Base-by-base conservation (phyloP, 2,888 invertebrate genomes). In the Eueremaeus valkanovi region DNA sequence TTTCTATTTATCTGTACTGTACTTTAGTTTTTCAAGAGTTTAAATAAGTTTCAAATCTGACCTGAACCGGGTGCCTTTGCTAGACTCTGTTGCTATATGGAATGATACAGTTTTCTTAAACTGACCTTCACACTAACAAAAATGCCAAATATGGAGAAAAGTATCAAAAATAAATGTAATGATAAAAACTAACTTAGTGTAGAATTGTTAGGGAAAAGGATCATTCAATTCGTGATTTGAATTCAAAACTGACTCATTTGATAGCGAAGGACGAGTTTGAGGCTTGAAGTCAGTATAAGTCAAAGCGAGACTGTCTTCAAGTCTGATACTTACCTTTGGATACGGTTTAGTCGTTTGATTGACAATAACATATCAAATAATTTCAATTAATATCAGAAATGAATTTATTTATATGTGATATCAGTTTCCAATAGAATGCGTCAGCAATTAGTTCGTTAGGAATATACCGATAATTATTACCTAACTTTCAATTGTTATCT, bases 61-160 rank as follows among this genome's bases (percentile, higher is more conserved):
- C 8, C 8, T 21, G 1, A 51, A 51, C 6, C 24, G 21, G 55
- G 27, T 55, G 27, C 1, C 11, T 24, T 9, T 55, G 27, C 27
- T 55, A 1, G 2, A 55, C 55, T n/a, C n/a, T n/a, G n/a, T n/a
- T n/a, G n/a, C n/a, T n/a, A 9, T 27, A 24, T 27, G 27, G 18
- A 18, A 9, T n/a, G 21, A 49, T 49, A 21, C 49, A 9, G 13
- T 55, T 27, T 55, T 24, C 51, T 40, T 18, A 18, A 18, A 5
- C 55, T 55, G 58, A 31, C 58, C 58, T 58, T 58, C 58, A 31
- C 13, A 13, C n/a, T n/a, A n/a, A n/a, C 16, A 58, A 58, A 31
- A 5, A n/a, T 55, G 24, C 27, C 24, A 55, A 55, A 55, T 27
- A 55, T 55, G 55, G 24, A 21, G 27, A 24, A n/a, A n/a, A n/a